A percentile compares a stretch with the other conserved stretches of the same genome.
Conservation (phyloP, 2,113 vertebrate species). For the Dolichallabes microphthalmus region DNA sequence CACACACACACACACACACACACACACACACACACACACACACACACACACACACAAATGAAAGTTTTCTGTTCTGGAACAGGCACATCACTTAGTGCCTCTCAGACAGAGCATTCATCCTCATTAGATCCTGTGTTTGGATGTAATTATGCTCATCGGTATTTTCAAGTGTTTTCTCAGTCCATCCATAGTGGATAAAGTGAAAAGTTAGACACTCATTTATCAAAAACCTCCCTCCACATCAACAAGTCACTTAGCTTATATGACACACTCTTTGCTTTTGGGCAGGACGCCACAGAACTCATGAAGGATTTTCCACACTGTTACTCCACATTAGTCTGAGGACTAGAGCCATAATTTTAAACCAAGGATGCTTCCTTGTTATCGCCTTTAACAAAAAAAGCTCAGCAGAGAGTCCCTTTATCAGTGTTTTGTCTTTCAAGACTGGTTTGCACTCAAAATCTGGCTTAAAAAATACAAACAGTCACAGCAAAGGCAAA, state of each 20-base stretch:
- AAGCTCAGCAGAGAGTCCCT: background rate
- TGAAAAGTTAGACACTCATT: conserved; percentile 41
- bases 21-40: conserved; percentile 9
- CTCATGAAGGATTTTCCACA: conserved; percentile 35
- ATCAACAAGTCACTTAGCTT: conserved; percentile 48
- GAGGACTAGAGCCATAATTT: conserved; percentile 13
- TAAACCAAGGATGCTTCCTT: background rate
- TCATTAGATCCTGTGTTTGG: conserved; percentile 43
- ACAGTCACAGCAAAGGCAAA: background rate
- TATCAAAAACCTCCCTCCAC: conserved; percentile 32
- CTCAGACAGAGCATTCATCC: conserved; percentile 42
- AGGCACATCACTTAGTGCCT: conserved; percentile 42
- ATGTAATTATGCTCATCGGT: conserved; percentile 30
- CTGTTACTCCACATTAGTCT: conserved; percentile 28
- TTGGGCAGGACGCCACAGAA: conserved; percentile 19
- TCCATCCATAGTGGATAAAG: conserved; percentile 23
- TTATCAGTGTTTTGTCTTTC: background rate
- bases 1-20: background rate
- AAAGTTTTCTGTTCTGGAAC: conserved; percentile 28
- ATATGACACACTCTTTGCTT: conserved; percentile 18
- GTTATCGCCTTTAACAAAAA: background rate
- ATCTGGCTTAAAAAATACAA: background rate
- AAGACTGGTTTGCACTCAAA: background rate
- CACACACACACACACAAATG: background rate
- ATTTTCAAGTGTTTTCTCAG: conserved; percentile 21